A percentile compares a stretch with the other conserved stretches of the same genome.
These are phyloP conservation scores for Tachystola acroxantha DNA, from an alignment of 2,888 invertebrate species.

Conservation along the genomic window DNA sequence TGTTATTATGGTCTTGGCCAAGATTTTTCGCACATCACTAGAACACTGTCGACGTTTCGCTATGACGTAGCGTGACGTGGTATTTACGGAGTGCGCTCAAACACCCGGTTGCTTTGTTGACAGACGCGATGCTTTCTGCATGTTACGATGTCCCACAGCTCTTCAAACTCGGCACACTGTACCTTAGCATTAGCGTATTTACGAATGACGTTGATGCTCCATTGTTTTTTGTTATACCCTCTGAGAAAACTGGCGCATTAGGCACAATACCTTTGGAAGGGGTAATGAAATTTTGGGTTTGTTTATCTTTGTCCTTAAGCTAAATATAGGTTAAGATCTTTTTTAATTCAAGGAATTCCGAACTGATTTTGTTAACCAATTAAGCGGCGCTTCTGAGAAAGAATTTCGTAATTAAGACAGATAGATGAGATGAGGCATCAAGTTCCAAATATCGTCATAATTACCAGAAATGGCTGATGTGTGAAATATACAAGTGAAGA, in stretches of 20 bases:
- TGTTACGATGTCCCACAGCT: slow-evolving; percentile 33
- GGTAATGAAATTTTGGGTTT: too few species aligned
- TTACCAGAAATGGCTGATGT: slow-evolving; percentile 1
- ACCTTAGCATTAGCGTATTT: slow-evolving; percentile 18
- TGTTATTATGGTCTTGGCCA: too few species aligned
- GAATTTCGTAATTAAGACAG: neutral
- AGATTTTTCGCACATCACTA: slow-evolving; percentile 1
- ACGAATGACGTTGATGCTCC: slow-evolving; percentile 24
- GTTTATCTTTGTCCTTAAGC: too few species aligned
- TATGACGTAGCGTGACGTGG: slow-evolving; percentile 20
- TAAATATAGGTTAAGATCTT: too few species aligned
- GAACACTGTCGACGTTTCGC: slow-evolving; percentile 4
- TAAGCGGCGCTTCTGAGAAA: neutral
- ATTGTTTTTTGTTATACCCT: slow-evolving; percentile 12
- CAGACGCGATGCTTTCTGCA: slow-evolving; percentile 34
- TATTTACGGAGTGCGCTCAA: slow-evolving; percentile 38
- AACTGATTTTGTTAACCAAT: too few species aligned
- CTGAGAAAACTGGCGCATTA: neutral
- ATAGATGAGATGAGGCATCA: slow-evolving; percentile 3
- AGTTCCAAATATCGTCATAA: neutral
- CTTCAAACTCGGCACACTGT: slow-evolving; percentile 40
- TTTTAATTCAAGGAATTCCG: too few species aligned
- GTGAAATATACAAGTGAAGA: neutral
- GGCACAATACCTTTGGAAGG: too few species aligned
- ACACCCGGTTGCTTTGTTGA: slow-evolving; percentile 48